phyloP scores from a whole-genome alignment of 2,113 vertebrate genomes.

The Excalfactoria chinensis region DNA sequence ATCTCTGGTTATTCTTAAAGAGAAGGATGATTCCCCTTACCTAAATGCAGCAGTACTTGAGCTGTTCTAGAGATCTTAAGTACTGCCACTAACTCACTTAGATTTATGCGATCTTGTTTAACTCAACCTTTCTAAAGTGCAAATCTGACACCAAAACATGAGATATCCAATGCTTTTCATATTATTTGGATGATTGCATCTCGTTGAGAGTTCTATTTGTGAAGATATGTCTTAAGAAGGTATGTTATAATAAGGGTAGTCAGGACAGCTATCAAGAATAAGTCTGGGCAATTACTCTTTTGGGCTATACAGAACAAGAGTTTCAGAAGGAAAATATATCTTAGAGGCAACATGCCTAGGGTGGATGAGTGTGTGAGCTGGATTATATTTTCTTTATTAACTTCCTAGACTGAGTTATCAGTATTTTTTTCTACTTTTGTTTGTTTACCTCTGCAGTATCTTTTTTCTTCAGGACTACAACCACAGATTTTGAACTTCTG shows the following conservation, averaged over 20 bases:
- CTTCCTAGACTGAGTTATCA: not conserved
- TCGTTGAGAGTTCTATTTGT: not conserved
- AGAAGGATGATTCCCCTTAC: not conserved
- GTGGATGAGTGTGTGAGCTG: not conserved
- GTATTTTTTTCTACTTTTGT: not conserved
- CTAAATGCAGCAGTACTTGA: not conserved
- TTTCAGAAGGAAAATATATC: not conserved
- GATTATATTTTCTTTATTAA: not conserved
- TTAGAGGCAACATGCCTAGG: not conserved
- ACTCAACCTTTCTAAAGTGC: not conserved
- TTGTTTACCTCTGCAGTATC: not conserved
- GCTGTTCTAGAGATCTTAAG: not conserved
- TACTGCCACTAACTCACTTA: not conserved
- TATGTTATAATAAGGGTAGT: not conserved
- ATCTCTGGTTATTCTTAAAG: not conserved
- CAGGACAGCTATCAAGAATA: not conserved
- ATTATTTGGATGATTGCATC: not conserved
- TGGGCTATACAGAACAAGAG: not conserved
- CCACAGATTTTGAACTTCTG: not conserved
- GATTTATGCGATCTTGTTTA: not conserved
- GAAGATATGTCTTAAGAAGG: not conserved
- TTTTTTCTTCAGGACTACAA: not conserved
- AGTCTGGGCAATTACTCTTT: not conserved
- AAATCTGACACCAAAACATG: not conserved
- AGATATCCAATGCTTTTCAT: not conserved